phyloP scores from a whole-genome alignment of 1,140 invertebrate species.

The Adelges cooleyi region DNA sequence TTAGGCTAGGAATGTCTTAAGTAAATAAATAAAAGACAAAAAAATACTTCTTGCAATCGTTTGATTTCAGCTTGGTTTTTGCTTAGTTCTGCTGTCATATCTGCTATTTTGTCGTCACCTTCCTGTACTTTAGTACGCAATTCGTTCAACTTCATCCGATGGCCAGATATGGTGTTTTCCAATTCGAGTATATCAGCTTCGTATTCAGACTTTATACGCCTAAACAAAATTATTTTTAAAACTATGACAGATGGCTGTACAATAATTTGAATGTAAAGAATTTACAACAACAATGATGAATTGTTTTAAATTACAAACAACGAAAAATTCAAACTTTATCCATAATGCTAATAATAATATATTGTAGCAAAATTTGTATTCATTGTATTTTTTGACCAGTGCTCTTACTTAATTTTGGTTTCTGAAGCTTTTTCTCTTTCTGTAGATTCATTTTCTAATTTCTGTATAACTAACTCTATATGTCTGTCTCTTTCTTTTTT shows the following conservation, averaged over 20 bases:
- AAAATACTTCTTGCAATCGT: slow-evolving; percentile 42
- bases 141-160: slow-evolving; percentile 45
- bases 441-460: slow-evolving; percentile 48
- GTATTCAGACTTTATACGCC: slow-evolving; percentile 60
- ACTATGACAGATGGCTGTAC: too few species aligned
- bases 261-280: too few species aligned
- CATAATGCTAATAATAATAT: too few species aligned
- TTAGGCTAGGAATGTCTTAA: too few species aligned
- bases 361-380: too few species aligned
- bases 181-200: slow-evolving; percentile 54
- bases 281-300: background rate
- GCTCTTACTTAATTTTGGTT: slow-evolving; percentile 45
- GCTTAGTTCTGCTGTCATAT: slow-evolving; percentile 38
- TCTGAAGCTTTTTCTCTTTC: slow-evolving; percentile 47
- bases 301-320: background rate
- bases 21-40: too few species aligned
- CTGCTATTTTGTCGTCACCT: slow-evolving; percentile 46
- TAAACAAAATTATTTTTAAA: slow-evolving; percentile 35
- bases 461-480: slow-evolving; percentile 51
- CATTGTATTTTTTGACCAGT: background rate
- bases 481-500: slow-evolving; percentile 51
- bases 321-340: background rate
- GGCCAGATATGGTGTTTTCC: slow-evolving; percentile 41
- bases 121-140: slow-evolving; percentile 46
- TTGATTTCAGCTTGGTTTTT: slow-evolving; percentile 38